Evolutionary conservation across 2,113 vertebrate species (phyloP), one percentile per base, ranked within the genome.

Genomic region (Pica pica): DNA sequence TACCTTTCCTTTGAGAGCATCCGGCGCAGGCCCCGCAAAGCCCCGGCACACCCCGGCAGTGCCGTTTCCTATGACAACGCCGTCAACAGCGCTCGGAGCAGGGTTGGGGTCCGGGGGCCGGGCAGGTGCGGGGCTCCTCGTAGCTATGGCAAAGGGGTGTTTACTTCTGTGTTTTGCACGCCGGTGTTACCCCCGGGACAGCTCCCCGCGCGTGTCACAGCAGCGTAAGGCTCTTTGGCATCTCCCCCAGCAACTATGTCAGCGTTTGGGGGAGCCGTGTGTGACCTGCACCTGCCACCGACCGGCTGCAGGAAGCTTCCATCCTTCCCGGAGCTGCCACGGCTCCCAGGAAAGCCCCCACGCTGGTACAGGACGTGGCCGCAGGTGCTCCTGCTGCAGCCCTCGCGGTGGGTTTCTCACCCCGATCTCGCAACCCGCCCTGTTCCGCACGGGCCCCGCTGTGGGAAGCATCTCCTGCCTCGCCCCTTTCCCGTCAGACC

Each of bases 1-100:
- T 94, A 88, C 59, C 90, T 97, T 97, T 95, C 92, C 83, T 77
- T 80, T 96, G 92, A 97, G 90, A 27, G 5, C 86, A 92, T 92
- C 88, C 74, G 2, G 26, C 63, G 28, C 65, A 28, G 87, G 73
- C 69, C 5, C 80, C 8, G 5, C 70, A 47, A 21, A 84, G 79
- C 69, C 56, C 77, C 18, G 20, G 94, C 92, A 76, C 90, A 47
- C 50, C 85, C 93, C 5, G 14, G 2, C 37, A 33, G 31, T 6
- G 4, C 61, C 3, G 90, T 94, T 89, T 71, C 92, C 94, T 33
- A 90, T 73, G 94, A 59, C 96, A 94, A 95, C 83, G 5, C 44
- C 2, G 35, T 88, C 83, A 97, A 96, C 94, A 97, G 92, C 24
- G 3, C 22, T 3, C 1, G 1, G 57, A 68, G 76, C 35, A 3